Percentiles rank a stretch among this genome's conserved stretches.
Evolutionary conservation across 2,888 invertebrate species (phyloP).

Genomic region (Halocaridina rubra): DNA sequence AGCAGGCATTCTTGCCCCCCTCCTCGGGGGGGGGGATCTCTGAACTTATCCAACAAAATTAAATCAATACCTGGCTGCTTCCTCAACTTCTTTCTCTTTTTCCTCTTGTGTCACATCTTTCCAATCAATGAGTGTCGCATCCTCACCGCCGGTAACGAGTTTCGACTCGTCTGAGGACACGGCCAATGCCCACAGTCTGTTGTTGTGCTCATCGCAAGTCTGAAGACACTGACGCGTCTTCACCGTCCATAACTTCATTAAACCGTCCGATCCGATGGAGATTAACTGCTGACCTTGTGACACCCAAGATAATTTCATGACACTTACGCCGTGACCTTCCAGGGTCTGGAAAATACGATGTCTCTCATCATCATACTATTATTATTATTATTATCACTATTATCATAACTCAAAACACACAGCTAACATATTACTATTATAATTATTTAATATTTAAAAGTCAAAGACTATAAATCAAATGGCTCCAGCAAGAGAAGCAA

Average conservation of each 20-base stretch:
- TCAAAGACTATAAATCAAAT: too few species aligned
- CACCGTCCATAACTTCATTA: slow-evolving; percentile 92
- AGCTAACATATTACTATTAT: neutral
- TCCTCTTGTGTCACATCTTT: slow-evolving; percentile 86
- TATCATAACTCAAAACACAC: slow-evolving; percentile 4
- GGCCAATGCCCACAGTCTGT: slow-evolving; percentile 86
- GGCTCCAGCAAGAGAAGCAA: too few species aligned
- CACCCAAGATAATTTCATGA: slow-evolving; percentile 84
- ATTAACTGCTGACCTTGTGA: slow-evolving; percentile 87
- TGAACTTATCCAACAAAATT: too few species aligned
- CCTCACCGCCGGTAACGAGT: slow-evolving; percentile 87
- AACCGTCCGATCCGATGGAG: slow-evolving; percentile 89
- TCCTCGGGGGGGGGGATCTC: too few species aligned
- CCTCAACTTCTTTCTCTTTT: slow-evolving; percentile 71
- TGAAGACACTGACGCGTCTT: slow-evolving; percentile 87
- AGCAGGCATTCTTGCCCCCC: too few species aligned
- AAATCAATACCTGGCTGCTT: slow-evolving; percentile 73
- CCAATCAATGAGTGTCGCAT: slow-evolving; percentile 87
- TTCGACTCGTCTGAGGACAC: slow-evolving; percentile 74
- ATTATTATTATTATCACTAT: too few species aligned
- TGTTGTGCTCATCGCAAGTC: slow-evolving; percentile 87
- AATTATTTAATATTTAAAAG: neutral
- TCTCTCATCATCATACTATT: too few species aligned
- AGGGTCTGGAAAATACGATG: slow-evolving; percentile 80
- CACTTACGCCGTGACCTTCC: slow-evolving; percentile 90